Evolutionary conservation across 2,113 vertebrate genomes (phyloP).

Genomic region (Prinia subflava): DNA sequence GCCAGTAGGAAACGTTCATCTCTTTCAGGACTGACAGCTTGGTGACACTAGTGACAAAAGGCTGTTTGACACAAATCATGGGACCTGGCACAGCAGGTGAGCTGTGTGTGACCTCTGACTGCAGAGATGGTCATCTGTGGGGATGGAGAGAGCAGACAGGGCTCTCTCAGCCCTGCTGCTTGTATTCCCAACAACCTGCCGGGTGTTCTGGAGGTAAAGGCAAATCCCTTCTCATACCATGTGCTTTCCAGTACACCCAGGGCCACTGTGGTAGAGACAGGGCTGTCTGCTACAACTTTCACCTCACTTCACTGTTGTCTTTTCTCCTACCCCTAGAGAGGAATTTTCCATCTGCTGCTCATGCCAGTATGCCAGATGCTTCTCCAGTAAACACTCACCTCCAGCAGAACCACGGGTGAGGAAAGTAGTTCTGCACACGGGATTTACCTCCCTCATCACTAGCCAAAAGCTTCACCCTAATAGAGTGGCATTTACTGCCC

Average conservation of each 20-base stretch:
- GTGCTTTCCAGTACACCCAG: background rate
- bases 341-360: background rate
- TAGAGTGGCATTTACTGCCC: background rate
- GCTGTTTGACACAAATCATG: accelerated
- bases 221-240: background rate
- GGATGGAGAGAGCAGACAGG: background rate
- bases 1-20: background rate
- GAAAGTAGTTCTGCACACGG: background rate
- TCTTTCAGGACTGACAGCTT: background rate
- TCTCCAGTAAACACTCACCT: background rate
- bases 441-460: background rate
- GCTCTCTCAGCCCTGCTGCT: background rate
- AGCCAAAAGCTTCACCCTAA: background rate
- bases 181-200: background rate
- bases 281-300: background rate
- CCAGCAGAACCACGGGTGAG: background rate
- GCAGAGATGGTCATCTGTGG: background rate
- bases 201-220: background rate
- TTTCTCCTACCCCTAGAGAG: background rate
- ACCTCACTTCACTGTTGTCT: background rate
- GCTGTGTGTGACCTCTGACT: background rate
- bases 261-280: background rate
- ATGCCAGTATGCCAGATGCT: accelerated
- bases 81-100: accelerated
- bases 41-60: background rate